A percentile compares a stretch with the other conserved stretches of the same genome.
Conservation (phyloP, 2,113 vertebrate species). For the Balaeniceps rex region DNA sequence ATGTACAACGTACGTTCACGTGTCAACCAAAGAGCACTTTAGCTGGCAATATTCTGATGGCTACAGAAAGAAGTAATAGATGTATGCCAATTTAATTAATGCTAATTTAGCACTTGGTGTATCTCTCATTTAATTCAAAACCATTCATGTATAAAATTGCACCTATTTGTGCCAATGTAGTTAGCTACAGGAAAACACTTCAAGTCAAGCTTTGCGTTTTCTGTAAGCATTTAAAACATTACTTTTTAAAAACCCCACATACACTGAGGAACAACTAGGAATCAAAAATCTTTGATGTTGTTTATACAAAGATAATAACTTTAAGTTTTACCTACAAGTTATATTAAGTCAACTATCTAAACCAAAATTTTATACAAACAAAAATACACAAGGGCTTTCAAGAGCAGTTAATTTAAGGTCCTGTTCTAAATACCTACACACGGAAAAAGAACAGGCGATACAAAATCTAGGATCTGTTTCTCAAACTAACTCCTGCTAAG, state of each 20-base stretch:
- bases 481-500: not conserved
- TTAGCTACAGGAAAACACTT: not conserved
- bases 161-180: not conserved
- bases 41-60: not conserved
- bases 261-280: not conserved
- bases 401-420: not conserved
- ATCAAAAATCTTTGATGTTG: not conserved
- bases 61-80: constrained; percentile 12
- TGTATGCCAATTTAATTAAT: constrained; percentile 19
- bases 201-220: not conserved
- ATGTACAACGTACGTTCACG: not conserved
- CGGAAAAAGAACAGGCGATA: not conserved
- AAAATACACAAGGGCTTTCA: not conserved
- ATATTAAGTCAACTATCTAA: not conserved
- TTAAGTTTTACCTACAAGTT: not conserved
- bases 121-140: constrained; percentile 28
- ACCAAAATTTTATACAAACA: not conserved
- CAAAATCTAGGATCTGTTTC: not conserved
- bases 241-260: not conserved
- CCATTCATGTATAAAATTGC: not conserved
- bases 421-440: not conserved
- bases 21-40: not conserved
- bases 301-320: not conserved
- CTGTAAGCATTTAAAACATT: not conserved
- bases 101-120: not conserved